These are phyloP conservation scores for Papilio xuthus DNA, from an alignment of 1,140 invertebrate genomes.

Conservation along the genomic window DNA sequence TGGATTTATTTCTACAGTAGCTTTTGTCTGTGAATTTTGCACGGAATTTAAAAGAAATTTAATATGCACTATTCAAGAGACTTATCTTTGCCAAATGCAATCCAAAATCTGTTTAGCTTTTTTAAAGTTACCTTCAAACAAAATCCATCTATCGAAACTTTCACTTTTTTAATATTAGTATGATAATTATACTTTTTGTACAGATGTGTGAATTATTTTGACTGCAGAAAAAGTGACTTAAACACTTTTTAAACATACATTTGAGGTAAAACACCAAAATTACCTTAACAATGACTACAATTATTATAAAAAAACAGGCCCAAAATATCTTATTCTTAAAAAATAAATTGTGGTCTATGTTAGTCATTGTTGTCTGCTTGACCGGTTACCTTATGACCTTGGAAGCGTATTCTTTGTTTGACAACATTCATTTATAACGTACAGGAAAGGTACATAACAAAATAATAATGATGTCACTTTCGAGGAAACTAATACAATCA, in stretches of 20 bases:
- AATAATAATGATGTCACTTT: constrained; percentile 22
- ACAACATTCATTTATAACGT: constrained; percentile 51
- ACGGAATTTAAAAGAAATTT: no score
- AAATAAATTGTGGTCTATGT: constrained; percentile 16
- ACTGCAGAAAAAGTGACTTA: not conserved
- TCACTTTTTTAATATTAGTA: no score
- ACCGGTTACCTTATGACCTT: constrained; percentile 53
- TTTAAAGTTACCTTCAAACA: no score
- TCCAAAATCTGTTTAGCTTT: no score
- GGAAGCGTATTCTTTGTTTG: constrained; percentile 62
- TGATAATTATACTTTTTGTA: not conserved
- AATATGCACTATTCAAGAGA: no score
- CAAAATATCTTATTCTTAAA: not conserved
- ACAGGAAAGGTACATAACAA: constrained; percentile 27
- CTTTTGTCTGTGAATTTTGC: no score
- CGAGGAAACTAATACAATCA: not conserved
- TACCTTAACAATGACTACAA: not conserved
- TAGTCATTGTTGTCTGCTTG: not conserved
- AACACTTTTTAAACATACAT: not conserved
- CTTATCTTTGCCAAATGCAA: no score
- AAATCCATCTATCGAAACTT: no score
- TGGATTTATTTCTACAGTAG: not conserved
- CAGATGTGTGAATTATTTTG: no score
- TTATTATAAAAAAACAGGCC: not conserved
- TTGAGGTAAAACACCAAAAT: not conserved